These are phyloP conservation scores for Cryptocheilus praepositus DNA, from an alignment of 2,888 invertebrate genomes.

Conservation along the genomic window DNA sequence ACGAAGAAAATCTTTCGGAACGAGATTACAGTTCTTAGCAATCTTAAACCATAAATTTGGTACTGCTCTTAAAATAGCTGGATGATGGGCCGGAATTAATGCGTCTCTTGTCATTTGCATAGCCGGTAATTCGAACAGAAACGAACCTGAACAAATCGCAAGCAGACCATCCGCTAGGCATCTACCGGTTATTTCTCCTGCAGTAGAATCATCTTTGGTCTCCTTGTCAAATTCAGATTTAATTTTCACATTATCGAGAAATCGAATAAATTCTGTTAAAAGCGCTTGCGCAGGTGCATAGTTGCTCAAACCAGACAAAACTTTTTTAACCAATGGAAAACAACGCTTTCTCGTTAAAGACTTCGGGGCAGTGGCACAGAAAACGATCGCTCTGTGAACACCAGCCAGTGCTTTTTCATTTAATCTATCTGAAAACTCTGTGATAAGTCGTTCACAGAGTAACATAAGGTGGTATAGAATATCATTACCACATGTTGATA, in stretches of 20 bases:
- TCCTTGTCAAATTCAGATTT: slow-evolving; percentile 75
- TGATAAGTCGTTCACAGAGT: slow-evolving; percentile 83
- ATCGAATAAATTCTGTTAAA: slow-evolving; percentile 81
- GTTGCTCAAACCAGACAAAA: slow-evolving; percentile 80
- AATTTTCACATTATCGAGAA: slow-evolving; percentile 81
- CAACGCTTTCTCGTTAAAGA: slow-evolving; percentile 81
- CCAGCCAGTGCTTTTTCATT: slow-evolving; percentile 80
- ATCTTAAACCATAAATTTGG: slow-evolving; percentile 84
- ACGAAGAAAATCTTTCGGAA: slow-evolving; percentile 79
- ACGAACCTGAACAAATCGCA: slow-evolving; percentile 76
- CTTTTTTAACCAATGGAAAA: slow-evolving; percentile 78
- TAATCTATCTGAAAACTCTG: slow-evolving; percentile 82
- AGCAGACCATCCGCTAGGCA: slow-evolving; percentile 78
- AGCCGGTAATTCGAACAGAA: slow-evolving; percentile 71
- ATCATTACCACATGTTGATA: slow-evolving; percentile 83
- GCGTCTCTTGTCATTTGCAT: slow-evolving; percentile 81
- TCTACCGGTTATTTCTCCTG: slow-evolving; percentile 77
- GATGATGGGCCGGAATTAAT: slow-evolving; percentile 86
- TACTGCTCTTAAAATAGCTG: slow-evolving; percentile 78
- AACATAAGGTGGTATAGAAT: slow-evolving; percentile 83
- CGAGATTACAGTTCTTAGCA: slow-evolving; percentile 77
- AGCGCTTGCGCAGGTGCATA: slow-evolving; percentile 80
- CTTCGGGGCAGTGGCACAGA: slow-evolving; percentile 81
- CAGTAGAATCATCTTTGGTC: slow-evolving; percentile 67
- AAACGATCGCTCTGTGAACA: slow-evolving; percentile 83